Percentiles rank a stretch among this genome's conserved stretches.
Evolutionary conservation across 2,888 invertebrate species (phyloP).

Genomic region (Oasisia sp.): DNA sequence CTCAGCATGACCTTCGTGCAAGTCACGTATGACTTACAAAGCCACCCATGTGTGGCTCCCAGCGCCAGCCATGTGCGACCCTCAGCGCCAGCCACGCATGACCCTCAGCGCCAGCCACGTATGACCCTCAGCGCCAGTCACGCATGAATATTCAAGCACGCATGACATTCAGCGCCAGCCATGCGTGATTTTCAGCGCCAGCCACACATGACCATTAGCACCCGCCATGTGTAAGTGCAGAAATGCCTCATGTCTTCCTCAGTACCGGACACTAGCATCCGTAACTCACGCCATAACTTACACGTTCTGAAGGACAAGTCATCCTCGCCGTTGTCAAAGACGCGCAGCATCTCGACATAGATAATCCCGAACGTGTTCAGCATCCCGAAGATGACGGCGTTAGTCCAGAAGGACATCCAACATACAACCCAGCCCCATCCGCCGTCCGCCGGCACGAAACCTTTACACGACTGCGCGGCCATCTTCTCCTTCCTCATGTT

Average conservation of each 20-base stretch:
- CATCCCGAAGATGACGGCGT: slow-evolving; percentile 78
- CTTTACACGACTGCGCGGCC: background rate
- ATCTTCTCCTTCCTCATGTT: background rate
- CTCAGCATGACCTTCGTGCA: no score
- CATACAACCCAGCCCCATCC: slow-evolving; percentile 61
- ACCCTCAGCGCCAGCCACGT: no score
- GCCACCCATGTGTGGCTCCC: no score
- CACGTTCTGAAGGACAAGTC: slow-evolving; percentile 40
- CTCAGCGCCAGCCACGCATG: background rate
- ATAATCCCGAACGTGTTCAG: slow-evolving; percentile 87
- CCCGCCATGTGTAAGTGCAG: background rate
- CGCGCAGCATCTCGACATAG: slow-evolving; percentile 72
- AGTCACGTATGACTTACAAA: no score
- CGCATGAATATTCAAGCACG: background rate
- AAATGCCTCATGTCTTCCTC: background rate
- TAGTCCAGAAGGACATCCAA: slow-evolving; percentile 50
- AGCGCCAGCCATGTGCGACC: background rate
- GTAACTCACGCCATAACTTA: slow-evolving; percentile 22
- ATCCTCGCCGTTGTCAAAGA: slow-evolving; percentile 76
- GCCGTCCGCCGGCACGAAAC: slow-evolving; percentile 50
- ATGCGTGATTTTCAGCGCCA: no score
- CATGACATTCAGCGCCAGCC: no score
- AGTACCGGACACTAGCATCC: no score
- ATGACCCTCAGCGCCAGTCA: background rate
- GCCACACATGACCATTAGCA: no score